Evolutionary conservation across 2,113 vertebrate genomes (phyloP).

Genomic region (Zosterops pallidus): DNA sequence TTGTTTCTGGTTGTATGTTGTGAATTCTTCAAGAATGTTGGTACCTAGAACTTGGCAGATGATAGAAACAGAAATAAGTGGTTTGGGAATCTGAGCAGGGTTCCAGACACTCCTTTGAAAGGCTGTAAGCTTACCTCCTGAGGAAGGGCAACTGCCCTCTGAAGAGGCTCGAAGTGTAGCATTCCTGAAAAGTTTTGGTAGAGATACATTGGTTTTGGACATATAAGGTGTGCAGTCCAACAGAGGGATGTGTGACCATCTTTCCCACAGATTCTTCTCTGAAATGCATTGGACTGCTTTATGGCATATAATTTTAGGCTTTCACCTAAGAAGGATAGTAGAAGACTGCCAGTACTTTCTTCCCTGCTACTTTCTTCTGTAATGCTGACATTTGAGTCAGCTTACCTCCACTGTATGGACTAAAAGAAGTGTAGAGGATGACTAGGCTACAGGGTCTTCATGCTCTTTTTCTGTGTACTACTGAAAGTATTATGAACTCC

Average conservation of each 20-base stretch:
- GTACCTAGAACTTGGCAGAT: not conserved
- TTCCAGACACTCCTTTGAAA: not conserved
- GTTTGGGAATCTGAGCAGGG: not conserved
- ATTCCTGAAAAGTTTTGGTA: not conserved
- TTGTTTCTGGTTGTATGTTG: not conserved
- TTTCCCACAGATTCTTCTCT: not conserved
- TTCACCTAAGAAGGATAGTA: not conserved
- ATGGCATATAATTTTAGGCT: not conserved
- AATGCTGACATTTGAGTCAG: not conserved
- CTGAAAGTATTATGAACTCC: not conserved
- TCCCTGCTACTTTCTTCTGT: not conserved
- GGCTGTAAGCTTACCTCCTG: not conserved
- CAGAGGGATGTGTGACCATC: rapidly evolving
- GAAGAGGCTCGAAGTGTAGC: not conserved
- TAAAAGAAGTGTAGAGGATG: not conserved
- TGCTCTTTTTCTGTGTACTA: not conserved
- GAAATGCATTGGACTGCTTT: not conserved
- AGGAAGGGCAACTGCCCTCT: not conserved
- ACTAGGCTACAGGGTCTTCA: not conserved
- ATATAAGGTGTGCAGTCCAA: not conserved
- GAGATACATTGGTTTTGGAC: not conserved
- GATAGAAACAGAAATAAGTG: not conserved
- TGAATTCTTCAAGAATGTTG: not conserved
- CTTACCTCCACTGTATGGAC: not conserved
- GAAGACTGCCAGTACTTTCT: not conserved